Conservation (phyloP, 2,797 vertebrate species). For the Pangasius larnaudii region DNA sequence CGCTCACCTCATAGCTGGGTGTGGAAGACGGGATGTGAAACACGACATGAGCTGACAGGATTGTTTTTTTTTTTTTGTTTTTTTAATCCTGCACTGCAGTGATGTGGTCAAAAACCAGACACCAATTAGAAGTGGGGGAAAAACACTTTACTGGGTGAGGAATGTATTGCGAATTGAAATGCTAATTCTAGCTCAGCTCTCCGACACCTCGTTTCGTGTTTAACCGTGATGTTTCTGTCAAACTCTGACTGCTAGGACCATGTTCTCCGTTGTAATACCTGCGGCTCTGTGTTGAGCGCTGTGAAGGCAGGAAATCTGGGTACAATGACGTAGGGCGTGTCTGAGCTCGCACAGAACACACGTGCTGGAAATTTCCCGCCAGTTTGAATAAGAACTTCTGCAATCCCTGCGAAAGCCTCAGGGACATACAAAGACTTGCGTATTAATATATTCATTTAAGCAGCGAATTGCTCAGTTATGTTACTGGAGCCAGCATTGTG, state of each 20-base stretch:
- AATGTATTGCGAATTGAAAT: neutral
- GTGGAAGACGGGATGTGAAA: neutral
- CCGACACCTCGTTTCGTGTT: neutral
- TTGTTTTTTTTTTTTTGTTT: neutral
- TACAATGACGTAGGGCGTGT: neutral
- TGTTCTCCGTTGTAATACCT: neutral
- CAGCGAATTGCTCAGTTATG: conserved; percentile 39
- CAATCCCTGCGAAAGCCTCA: neutral
- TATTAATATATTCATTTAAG: conserved; percentile 49
- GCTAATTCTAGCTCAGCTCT: neutral
- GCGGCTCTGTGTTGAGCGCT: neutral
- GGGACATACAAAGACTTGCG: conserved; percentile 49
- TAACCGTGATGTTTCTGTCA: neutral
- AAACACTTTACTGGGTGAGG: neutral
- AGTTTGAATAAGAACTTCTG: neutral
- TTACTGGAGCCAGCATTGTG: neutral
- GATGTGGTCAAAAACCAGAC: neutral
- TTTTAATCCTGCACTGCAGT: neutral
- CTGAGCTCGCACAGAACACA: neutral
- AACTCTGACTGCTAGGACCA: too few relatives aligned
- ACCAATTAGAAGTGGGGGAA: neutral
- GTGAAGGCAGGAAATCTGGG: neutral
- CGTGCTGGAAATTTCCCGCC: neutral
- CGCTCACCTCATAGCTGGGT: neutral
- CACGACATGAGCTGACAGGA: neutral